Base-by-base conservation (phyloP, 2,113 vertebrate species). In the Narcine bancroftii region DNA sequence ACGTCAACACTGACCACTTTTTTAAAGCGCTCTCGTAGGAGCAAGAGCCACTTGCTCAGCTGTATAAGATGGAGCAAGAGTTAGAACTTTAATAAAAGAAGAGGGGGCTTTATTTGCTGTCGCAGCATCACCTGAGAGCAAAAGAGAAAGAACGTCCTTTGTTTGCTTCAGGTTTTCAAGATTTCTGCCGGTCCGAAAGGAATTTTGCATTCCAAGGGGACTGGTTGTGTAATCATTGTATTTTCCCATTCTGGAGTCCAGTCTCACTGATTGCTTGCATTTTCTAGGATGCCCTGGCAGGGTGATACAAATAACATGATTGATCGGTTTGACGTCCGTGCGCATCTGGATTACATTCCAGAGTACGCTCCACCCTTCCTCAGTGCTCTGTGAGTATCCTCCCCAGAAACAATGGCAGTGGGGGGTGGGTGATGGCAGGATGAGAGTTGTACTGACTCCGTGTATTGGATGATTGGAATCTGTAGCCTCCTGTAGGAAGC, bases 231-330 rank as follows among this genome's bases (percentile, higher is more conserved):
- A 3, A 29, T 24, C 2, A 50, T 10, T 47, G 11, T 24, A 9
- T 17, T 1, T 45, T 39, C 42, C 19, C 10, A n/a, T 39, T 73
- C 11, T 0, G 71, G 36, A 13, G 15, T 39, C 15, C 42, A 79
- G 17, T 10, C 6, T 10, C 45, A 21, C 76, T 79, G 17, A 79
- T 47, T 79, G 29, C 2, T 63, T 36, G 33, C 6, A 3, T 60
- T 0, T 72, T 42, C 69, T 92, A 99, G 98, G 98, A 99, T 99
- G 98, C 98, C 98, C 0, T 99, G 98, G 98, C 98, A 98, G 93
- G 98, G 98, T 1, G 98, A 99, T 76, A 96, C 97, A 69, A 99
- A 97, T 96, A 98, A 98, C 95, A 99, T 98, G 98, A 99, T 99
- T 6, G 98, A 99, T 94, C 96, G 98, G 21, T 99, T 99, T 53